These are phyloP conservation scores for Platygyra sinensis DNA, from an alignment of 64 coral and sea anemone genomes.

Conservation along the genomic window DNA sequence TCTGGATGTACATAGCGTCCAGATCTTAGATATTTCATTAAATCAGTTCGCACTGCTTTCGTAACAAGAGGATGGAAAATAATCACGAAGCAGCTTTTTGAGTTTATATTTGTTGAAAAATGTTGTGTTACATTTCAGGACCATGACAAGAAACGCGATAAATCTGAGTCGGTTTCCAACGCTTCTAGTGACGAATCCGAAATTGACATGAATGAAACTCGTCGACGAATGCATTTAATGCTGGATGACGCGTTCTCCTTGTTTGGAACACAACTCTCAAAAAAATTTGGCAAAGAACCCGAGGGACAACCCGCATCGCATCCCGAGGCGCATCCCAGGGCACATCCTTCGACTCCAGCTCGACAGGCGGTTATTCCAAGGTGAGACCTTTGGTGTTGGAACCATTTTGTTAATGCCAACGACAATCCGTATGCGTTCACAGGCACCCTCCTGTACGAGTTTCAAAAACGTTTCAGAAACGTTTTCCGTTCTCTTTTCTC, in stretches of 20 bases:
- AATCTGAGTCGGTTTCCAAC: slow-evolving; percentile 31
- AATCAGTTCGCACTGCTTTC: too few relatives aligned
- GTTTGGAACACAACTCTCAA: slow-evolving; percentile 61
- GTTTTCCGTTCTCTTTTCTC: too few relatives aligned
- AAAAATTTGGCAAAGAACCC: slow-evolving; percentile 39
- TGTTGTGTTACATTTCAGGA: neutral
- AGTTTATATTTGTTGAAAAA: neutral
- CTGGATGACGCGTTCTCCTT: slow-evolving; percentile 89
- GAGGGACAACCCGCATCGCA: slow-evolving; percentile 16
- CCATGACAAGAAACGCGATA: slow-evolving; percentile 1
- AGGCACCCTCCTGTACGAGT: too few relatives aligned
- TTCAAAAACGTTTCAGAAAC: too few relatives aligned
- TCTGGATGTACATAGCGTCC: too few relatives aligned
- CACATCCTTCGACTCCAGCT: neutral
- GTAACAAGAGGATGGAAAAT: too few relatives aligned
- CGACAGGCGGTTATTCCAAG: slow-evolving; percentile 20
- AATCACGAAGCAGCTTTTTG: too few relatives aligned
- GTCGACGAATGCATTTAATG: slow-evolving; percentile 82
- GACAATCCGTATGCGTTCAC: too few relatives aligned
- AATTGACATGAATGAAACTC: slow-evolving; percentile 92
- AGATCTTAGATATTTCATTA: too few relatives aligned
- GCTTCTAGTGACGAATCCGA: slow-evolving; percentile 76
- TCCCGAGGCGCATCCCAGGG: neutral
- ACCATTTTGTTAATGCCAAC: too few relatives aligned
- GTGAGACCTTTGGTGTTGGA: neutral